Conservation (phyloP, 2,888 invertebrate genomes). For the Drosophila infuscata region DNA sequence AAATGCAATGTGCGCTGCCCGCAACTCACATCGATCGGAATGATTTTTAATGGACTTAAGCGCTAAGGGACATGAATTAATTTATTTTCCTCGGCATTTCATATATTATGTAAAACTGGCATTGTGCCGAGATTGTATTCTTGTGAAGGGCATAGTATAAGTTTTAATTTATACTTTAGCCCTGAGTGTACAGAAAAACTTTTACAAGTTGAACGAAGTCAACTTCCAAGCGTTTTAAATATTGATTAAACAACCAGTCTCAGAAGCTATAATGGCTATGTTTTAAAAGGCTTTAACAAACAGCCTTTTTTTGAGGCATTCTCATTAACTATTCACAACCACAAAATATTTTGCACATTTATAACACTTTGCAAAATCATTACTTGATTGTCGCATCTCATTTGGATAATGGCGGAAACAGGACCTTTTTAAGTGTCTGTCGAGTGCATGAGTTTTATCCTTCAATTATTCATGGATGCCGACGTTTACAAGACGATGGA, state of each 20-base stretch:
- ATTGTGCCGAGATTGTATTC: slow-evolving; percentile 31
- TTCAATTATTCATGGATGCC: slow-evolving; percentile 33
- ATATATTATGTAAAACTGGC: slow-evolving; percentile 12
- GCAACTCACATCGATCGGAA: slow-evolving; percentile 59
- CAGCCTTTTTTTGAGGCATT: slow-evolving; percentile 3
- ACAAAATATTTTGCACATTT: slow-evolving; percentile 18
- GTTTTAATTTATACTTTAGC: slow-evolving; percentile 27
- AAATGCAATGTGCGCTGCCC: slow-evolving; percentile 68
- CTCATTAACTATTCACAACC: slow-evolving; percentile 14
- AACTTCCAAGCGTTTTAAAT: slow-evolving; percentile 7
- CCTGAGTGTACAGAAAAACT: background rate
- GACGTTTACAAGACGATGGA: slow-evolving; percentile 2
- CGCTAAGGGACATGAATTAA: slow-evolving; percentile 66
- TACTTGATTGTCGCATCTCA: slow-evolving; percentile 32
- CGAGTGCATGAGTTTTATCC: slow-evolving; percentile 8
- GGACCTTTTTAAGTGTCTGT: slow-evolving; percentile 17
- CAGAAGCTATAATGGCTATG: background rate
- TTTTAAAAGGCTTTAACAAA: background rate
- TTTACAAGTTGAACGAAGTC: background rate
- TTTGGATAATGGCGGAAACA: slow-evolving; percentile 3
- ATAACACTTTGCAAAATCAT: slow-evolving; percentile 18
- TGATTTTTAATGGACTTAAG: slow-evolving; percentile 74
- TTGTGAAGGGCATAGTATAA: slow-evolving; percentile 2
- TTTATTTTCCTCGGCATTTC: slow-evolving; percentile 46
- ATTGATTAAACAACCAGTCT: slow-evolving; percentile 10